Evolutionary conservation across 2,888 invertebrate genomes (phyloP).

Genomic region (Yponomeuta plumbellus): DNA sequence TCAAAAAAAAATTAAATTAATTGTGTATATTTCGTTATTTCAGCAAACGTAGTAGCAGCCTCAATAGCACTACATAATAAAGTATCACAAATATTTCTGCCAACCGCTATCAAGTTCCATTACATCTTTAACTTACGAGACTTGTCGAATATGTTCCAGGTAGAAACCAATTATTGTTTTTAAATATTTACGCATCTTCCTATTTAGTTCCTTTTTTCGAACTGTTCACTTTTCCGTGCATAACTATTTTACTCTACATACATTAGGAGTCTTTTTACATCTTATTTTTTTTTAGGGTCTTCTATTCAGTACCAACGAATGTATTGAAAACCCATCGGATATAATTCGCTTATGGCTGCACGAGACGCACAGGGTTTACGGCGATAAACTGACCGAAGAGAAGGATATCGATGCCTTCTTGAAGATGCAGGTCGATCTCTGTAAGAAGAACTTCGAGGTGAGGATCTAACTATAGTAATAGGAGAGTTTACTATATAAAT

Average conservation of each 20-base stretch:
- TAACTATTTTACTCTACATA: too few species aligned
- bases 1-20: too few species aligned
- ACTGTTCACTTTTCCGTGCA: too few species aligned
- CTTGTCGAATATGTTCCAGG: conserved; percentile 96
- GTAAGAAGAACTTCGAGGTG: conserved; percentile 95
- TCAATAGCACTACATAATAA: conserved; percentile 91
- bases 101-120: conserved; percentile 97
- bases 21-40: conserved; percentile 23
- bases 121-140: conserved; percentile 97
- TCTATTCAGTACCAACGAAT: conserved; percentile 92
- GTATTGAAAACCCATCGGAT: conserved; percentile 86
- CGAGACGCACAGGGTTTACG: conserved; percentile 94
- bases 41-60: conserved; percentile 84
- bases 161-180: conserved; percentile 38
- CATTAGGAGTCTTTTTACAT: too few species aligned
- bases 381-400: conserved; percentile 94
- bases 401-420: conserved; percentile 93
- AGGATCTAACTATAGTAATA: not conserved
- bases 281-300: conserved; percentile 80
- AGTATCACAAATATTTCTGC: conserved; percentile 90
- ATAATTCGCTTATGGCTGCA: conserved; percentile 94
- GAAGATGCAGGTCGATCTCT: conserved; percentile 91
- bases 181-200: too few species aligned
- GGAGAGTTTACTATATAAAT: not conserved
- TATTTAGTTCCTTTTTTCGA: too few species aligned